Percentiles rank a stretch among this genome's conserved stretches.
phyloP scores from a whole-genome alignment of 2,113 vertebrate genomes.

The Zosterops pallidus region DNA sequence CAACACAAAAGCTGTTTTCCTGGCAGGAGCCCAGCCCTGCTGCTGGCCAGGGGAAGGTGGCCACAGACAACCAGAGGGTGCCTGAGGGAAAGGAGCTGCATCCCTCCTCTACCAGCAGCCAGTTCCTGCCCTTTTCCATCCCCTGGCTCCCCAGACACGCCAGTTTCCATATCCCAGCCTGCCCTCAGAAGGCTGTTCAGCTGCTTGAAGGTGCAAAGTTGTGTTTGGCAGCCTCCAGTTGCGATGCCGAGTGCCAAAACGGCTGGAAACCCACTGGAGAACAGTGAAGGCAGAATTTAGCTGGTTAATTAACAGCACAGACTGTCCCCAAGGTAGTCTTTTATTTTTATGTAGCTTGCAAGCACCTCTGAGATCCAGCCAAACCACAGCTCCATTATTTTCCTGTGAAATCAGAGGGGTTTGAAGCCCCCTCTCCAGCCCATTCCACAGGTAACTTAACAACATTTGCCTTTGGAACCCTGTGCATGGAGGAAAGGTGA shows the following conservation, averaged over 20 bases:
- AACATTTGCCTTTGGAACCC: neutral
- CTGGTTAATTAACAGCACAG: slow-evolving; percentile 10
- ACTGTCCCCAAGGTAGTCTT: neutral
- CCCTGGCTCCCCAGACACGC: neutral
- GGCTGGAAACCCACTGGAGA: neutral
- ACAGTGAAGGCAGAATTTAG: neutral
- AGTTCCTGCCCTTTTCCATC: neutral
- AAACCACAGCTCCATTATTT: neutral
- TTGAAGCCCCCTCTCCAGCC: neutral
- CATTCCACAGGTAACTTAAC: neutral
- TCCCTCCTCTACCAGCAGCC: neutral
- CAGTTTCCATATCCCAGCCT: neutral
- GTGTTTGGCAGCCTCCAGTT: neutral
- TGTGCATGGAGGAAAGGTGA: neutral
- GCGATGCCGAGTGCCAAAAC: rapidly evolving
- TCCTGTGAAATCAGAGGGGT: neutral
- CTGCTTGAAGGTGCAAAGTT: neutral
- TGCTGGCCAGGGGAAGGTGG: rapidly evolving
- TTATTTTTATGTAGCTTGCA: slow-evolving; percentile 30
- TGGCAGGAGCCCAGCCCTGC: neutral
- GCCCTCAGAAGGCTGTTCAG: neutral
- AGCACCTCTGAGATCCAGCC: slow-evolving; percentile 21
- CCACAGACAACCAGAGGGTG: neutral
- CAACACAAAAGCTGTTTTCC: slow-evolving; percentile 32
- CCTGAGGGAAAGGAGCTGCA: neutral